These are phyloP conservation scores for Microplitis deprimator DNA, from an alignment of 2,888 invertebrate genomes.

Conservation along the genomic window DNA sequence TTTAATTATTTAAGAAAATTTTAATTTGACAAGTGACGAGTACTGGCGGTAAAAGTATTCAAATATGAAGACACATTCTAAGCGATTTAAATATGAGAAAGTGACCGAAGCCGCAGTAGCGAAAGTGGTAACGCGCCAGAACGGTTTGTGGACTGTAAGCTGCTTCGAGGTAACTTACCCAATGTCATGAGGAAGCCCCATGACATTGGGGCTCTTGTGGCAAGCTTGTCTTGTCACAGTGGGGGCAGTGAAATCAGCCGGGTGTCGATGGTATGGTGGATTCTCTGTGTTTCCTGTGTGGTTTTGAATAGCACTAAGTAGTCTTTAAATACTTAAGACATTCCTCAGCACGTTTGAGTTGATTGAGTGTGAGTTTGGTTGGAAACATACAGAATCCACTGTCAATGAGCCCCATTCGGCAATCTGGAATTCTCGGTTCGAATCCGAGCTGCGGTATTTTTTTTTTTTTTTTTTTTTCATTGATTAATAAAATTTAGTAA, in stretches of 20 bases:
- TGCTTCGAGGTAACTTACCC: neutral
- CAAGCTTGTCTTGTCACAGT: too few species aligned
- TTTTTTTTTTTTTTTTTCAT: neutral
- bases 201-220: neutral
- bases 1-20: neutral
- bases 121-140: slow-evolving; percentile 1
- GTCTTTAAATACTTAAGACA: too few species aligned
- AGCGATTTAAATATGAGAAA: neutral
- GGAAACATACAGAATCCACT: neutral
- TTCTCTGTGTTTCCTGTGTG: neutral
- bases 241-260: neutral
- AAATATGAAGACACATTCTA: neutral
- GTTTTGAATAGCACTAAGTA: too few species aligned
- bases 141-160: neutral
- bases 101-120: neutral
- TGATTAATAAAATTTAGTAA: neutral
- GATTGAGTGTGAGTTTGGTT: neutral
- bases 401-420: neutral
- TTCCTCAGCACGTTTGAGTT: neutral
- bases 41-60: neutral
- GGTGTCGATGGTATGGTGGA: neutral
- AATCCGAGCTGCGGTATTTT: neutral
- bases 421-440: neutral
- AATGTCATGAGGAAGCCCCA: neutral
- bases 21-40: neutral